Conservation (phyloP, 2,888 invertebrate species). For the Eupithecia exiguata region DNA sequence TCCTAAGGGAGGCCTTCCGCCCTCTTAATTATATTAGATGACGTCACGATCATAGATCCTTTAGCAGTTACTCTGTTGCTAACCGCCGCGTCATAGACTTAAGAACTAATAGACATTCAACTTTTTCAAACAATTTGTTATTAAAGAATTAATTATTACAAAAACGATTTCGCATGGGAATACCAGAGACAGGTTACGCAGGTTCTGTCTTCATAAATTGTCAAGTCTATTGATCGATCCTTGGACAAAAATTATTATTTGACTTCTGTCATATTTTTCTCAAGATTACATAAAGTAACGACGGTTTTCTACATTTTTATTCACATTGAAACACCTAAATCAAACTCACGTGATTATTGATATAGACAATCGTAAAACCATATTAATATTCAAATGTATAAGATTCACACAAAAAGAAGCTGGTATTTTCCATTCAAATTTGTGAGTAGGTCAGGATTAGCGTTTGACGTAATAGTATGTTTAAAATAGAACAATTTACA, state of each 20-base stretch:
- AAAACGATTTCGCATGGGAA: background rate
- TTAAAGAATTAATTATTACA: background rate
- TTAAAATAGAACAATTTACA: background rate
- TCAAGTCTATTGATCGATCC: background rate
- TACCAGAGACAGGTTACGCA: background rate
- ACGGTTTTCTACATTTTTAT: background rate
- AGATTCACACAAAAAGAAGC: conserved; percentile 6
- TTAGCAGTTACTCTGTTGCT: conserved; percentile 28
- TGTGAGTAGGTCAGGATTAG: conserved; percentile 8
- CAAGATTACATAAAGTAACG: background rate
- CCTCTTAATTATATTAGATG: conserved; percentile 28
- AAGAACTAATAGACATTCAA: background rate
- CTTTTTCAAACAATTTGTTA: background rate
- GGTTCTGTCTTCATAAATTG: background rate
- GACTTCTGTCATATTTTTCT: background rate
- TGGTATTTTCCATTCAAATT: conserved; percentile 7
- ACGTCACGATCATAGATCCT: conserved; percentile 28
- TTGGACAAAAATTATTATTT: background rate
- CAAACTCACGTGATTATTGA: conserved; percentile 9
- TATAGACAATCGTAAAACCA: background rate
- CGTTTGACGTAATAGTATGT: background rate
- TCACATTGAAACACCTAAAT: conserved; percentile 1
- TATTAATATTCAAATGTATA: conserved; percentile 11
- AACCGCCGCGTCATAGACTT: conserved; percentile 23
- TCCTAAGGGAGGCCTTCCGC: conserved; percentile 17